Percentiles rank a stretch among this genome's conserved stretches.
Conservation (phyloP, 2,888 invertebrate genomes). For the Rutpela maculata region DNA sequence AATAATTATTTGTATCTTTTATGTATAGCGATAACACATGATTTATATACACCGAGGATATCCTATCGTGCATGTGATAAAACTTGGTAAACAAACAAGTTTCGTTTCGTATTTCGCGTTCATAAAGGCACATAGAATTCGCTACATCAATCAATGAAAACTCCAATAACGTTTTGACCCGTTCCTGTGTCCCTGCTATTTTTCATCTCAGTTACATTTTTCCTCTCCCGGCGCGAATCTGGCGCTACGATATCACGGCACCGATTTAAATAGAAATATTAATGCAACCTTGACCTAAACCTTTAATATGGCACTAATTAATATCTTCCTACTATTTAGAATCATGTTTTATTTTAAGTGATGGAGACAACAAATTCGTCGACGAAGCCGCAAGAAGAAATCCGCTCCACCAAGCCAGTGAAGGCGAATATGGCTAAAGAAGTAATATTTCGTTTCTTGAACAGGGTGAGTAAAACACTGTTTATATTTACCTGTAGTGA, state of each 20-base stretch:
- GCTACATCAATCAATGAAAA: neutral
- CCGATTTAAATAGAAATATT: neutral
- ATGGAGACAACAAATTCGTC: constrained; percentile 8
- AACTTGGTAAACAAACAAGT: too few species aligned
- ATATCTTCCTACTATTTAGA: neutral
- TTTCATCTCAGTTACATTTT: neutral
- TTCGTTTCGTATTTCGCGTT: too few species aligned
- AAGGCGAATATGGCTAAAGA: constrained; percentile 22
- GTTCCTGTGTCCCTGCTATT: neutral
- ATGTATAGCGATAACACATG: too few species aligned
- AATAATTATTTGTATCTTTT: too few species aligned
- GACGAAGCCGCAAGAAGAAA: neutral
- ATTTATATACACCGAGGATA: too few species aligned
- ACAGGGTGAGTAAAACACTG: constrained; percentile 21
- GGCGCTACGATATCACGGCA: neutral
- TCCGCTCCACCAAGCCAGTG: neutral
- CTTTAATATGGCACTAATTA: neutral
- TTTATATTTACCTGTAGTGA: neutral
- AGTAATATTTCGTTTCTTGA: constrained; percentile 17
- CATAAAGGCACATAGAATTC: neutral
- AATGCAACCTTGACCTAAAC: constrained; percentile 15
- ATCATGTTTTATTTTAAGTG: constrained; percentile 19
- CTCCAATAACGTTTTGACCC: neutral
- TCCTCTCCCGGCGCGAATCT: neutral
- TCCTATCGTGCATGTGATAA: neutral